These are phyloP conservation scores for Drosophila fulvimacula DNA, from an alignment of 2,888 invertebrate genomes.

Conservation along the genomic window DNA sequence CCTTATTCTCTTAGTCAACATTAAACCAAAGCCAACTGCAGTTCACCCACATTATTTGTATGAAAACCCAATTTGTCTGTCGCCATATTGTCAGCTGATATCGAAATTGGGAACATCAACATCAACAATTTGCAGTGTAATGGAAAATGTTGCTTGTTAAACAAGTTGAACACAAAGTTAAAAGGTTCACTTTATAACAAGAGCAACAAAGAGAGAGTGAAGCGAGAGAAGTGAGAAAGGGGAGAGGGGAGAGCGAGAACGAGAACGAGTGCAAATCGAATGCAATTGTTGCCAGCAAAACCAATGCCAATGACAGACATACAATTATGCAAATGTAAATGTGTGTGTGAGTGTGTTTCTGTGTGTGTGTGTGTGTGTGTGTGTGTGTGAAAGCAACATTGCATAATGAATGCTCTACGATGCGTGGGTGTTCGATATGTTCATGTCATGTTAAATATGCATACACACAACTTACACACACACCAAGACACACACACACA, in stretches of 20 bases:
- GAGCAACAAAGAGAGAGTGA: constrained; percentile 4
- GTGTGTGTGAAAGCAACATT: constrained; percentile 63
- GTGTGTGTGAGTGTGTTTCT: constrained; percentile 27
- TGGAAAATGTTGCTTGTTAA: constrained; percentile 68
- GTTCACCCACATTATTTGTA: neutral
- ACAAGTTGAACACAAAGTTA: constrained; percentile 78
- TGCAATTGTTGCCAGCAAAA: constrained; percentile 72
- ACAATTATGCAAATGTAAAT: constrained; percentile 69
- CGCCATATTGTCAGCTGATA: constrained; percentile 1
- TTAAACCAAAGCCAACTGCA: neutral
- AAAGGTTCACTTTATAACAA: constrained; percentile 68
- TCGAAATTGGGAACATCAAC: constrained; percentile 24
- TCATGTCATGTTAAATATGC: constrained; percentile 75
- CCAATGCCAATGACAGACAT: constrained; percentile 64
- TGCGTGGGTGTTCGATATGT: constrained; percentile 78
- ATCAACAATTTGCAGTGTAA: constrained; percentile 48
- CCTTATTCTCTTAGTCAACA: too few relatives aligned
- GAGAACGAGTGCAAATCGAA: constrained; percentile 27
- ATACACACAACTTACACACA: constrained; percentile 8
- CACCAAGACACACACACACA: too few relatives aligned
- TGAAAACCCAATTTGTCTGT: neutral
- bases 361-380: constrained; percentile 32
- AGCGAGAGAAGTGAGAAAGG: neutral
- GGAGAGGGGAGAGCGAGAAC: neutral
- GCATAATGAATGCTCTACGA: constrained; percentile 75